A percentile compares a stretch with the other conserved stretches of the same genome.
Conservation (phyloP, 2,113 vertebrate species). For the Haemorhous mexicanus region DNA sequence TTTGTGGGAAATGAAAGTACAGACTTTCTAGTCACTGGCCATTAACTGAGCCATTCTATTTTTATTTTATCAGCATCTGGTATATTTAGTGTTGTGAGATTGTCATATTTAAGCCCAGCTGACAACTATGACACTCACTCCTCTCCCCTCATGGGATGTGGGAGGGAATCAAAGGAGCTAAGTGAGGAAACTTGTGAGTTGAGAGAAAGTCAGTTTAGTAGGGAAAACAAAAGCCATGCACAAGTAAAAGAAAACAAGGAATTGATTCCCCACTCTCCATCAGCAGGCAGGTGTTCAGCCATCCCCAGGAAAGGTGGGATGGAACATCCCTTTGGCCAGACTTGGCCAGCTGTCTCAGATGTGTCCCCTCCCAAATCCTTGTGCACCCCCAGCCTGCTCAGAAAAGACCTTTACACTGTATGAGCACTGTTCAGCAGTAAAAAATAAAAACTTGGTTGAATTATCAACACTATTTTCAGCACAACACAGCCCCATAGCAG, state of each 20-base stretch:
- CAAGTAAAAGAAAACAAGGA: neutral
- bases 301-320: neutral
- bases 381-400: neutral
- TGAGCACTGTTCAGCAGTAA: rapidly evolving
- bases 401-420: neutral
- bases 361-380: neutral
- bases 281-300: neutral
- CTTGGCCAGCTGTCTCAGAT: neutral
- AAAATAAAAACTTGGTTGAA: neutral
- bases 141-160: neutral
- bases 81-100: neutral
- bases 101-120: neutral
- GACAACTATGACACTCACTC: neutral
- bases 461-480: neutral
- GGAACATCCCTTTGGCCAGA: neutral
- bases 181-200: neutral
- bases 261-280: neutral
- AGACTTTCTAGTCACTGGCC: neutral
- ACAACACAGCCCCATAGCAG: neutral
- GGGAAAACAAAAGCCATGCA: neutral
- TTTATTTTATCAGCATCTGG: neutral
- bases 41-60: neutral
- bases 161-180: neutral
- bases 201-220: neutral
- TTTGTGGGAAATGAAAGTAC: neutral